Base-by-base conservation (phyloP, 1,140 invertebrate species). In the Protaetia brevitarsis region DNA sequence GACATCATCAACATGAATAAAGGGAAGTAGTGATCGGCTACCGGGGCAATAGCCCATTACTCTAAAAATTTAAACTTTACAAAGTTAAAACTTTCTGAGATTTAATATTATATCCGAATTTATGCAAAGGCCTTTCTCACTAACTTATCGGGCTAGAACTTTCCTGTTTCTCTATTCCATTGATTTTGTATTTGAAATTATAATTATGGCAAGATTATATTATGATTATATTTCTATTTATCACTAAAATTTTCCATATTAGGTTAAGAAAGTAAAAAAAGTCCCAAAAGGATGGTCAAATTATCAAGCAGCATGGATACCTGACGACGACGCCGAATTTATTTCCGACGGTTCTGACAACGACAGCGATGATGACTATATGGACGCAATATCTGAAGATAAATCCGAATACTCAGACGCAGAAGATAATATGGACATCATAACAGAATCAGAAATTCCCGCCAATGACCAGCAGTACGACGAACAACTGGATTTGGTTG, bases 251-350 rank as follows among this genome's bases (percentile, higher is more conserved):
- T 59, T 59, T n/a, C 8, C n/a, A 37, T 6, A 13, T 41, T 68
- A 76, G 71, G 74, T 76, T 13, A 88, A 86, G 89, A 88, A 78
- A 82, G 81, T 89, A 0, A 95, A 95, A 76, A 88, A 86, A 74
- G 89, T 97, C 23, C 95, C 95, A 0, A 94, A 95, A 81, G 96
- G 96, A 36, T 95, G 93, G 74, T 98, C 95, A 10, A 92, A 93
- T 63, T 99, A 99, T 80, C 97, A 99, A 81, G 94, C 96, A 21
- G 90, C 95, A 29, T 99, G 96, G 96, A 96, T 98, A 77, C 83
- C 90, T 2, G 81, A 86, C 64, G 81, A 84, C 64, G 81, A 77
- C 28, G 79, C 74, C 6, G 77, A 79, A 36, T 73, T 77, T 34
- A 76, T 79, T 64, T 76, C 72, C 19, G 78, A 82, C 19, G 73